Conservation (phyloP, 2,113 vertebrate genomes). For the Otocyon megalotis region DNA sequence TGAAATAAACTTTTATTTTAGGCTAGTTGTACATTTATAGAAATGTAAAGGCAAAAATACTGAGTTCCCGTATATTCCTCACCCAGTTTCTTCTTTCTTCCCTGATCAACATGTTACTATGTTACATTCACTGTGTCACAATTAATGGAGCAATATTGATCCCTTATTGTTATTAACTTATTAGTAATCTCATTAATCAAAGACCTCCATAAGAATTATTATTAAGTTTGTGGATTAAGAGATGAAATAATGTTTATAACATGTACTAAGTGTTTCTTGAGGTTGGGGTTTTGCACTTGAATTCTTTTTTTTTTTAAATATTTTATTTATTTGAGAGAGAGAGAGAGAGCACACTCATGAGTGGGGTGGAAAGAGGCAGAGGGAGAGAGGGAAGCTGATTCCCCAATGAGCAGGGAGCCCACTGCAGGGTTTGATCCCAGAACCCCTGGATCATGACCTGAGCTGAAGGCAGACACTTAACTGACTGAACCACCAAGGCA, state of each 20-base stretch:
- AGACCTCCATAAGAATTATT: background rate
- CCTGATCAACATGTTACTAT: background rate
- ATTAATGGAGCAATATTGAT: background rate
- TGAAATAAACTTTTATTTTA: slow-evolving; percentile 24
- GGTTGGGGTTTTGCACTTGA: background rate
- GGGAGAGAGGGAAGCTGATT: background rate
- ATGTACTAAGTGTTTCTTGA: background rate
- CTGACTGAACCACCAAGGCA: background rate
- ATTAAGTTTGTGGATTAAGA: background rate
- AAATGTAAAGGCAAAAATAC: background rate
- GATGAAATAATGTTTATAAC: background rate
- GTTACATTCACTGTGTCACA: background rate
- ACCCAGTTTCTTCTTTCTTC: background rate
- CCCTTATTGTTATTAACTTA: background rate
- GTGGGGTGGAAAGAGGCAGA: background rate
- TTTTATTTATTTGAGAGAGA: background rate
- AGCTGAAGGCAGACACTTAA: background rate
- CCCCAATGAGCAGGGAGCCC: background rate
- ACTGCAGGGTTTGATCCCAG: background rate
- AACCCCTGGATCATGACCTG: background rate
- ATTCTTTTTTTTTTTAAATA: background rate
- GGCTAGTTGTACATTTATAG: background rate
- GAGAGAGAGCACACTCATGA: background rate
- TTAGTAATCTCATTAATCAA: background rate
- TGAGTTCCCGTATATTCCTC: background rate